Percentiles rank a stretch among this genome's conserved stretches.
phyloP scores from a whole-genome alignment of 1,140 invertebrate genomes.

The Zaprionus nigranus region DNA sequence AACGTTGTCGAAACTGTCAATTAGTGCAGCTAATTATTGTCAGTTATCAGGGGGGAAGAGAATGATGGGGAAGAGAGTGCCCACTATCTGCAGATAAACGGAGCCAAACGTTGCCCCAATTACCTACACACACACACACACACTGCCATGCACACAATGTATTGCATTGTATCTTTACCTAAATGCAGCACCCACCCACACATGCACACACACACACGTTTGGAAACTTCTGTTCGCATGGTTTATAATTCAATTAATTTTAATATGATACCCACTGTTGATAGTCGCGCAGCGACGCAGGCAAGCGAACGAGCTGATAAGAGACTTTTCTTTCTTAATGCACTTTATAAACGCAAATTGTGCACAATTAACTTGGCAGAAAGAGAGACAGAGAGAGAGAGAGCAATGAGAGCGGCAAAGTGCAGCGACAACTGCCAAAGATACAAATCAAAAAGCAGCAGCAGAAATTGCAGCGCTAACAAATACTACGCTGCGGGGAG shows the following conservation, averaged over 20 bases:
- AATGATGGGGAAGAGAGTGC: not conserved
- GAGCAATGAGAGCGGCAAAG: not conserved
- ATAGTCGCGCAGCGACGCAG: constrained; percentile 29
- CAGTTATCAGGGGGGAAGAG: constrained; percentile 20
- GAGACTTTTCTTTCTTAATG: constrained; percentile 46
- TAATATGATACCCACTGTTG: constrained; percentile 60
- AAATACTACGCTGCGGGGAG: constrained; percentile 33
- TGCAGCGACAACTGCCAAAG: constrained; percentile 39
- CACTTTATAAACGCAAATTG: constrained; percentile 59
- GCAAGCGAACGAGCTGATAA: constrained; percentile 45
- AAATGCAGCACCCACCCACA: constrained; percentile 6
- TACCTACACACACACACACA: constrained; percentile 35
- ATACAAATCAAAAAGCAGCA: constrained; percentile 31
- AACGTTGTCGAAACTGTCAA: constrained; percentile 13
- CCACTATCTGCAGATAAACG: constrained; percentile 21
- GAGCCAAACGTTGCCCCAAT: constrained; percentile 65
- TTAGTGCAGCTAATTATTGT: constrained; percentile 31
- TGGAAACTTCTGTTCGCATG: constrained; percentile 31
- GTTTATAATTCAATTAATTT: constrained; percentile 78
- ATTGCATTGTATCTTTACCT: constrained; percentile 37
- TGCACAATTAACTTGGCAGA: constrained; percentile 57
- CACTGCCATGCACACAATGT: constrained; percentile 10
- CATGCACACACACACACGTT: constrained; percentile 12
- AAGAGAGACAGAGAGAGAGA: constrained; percentile 2
- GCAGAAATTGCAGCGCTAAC: constrained; percentile 48